Evolutionary conservation across 2,113 vertebrate genomes (phyloP), one percentile per base, ranked within the genome.

Genomic region (Mirounga angustirostris): DNA sequence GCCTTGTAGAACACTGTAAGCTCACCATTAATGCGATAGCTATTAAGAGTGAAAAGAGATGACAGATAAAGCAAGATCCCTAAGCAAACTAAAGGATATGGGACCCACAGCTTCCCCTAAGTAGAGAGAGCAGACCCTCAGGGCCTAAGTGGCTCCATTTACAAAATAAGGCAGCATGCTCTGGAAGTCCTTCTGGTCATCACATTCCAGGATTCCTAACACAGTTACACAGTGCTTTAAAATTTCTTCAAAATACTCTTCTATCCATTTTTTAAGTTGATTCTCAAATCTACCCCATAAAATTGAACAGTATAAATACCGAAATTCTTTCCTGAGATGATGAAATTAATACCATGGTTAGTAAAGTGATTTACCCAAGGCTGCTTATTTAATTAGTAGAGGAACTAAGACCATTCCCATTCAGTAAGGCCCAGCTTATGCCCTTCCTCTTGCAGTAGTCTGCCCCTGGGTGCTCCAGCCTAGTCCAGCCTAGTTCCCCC

Each of bases 201-300:
- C 56, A 46, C 8, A 52, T 73, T 54, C 61, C 46, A 52, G 81
- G 78, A 58, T 43, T 78, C 79, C 81, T 50, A 71, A 8, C 6
- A 9, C 36, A 69, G 18, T 56, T 54, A 43, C 28, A 88, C 1
- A 89, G 71, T 43, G 36, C n/a, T 94, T 91, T 33, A 63, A 56
- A 59, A 65, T 16, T 36, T 80, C 82, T 84, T 65, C 46, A 74
- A 50, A 40, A 30, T 80, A 79, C 12, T 85, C 3, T 46, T 84
- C 63, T 74, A 85, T 26, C 40, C 19, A 26, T 74, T 86, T 36
- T 87, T 67, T 56, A 79, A 79, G 56, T 9, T 36, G n/a, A 89
- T 43, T 95, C 79, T 92, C 88, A 91, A 88, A 87, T 63, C 22
- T 63, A 91, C n/a, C n/a, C 82, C 73, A 87, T 56, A 91, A 58